Evolutionary conservation across 2,888 invertebrate species (phyloP).

Genomic region (Cybosia mesomella): DNA sequence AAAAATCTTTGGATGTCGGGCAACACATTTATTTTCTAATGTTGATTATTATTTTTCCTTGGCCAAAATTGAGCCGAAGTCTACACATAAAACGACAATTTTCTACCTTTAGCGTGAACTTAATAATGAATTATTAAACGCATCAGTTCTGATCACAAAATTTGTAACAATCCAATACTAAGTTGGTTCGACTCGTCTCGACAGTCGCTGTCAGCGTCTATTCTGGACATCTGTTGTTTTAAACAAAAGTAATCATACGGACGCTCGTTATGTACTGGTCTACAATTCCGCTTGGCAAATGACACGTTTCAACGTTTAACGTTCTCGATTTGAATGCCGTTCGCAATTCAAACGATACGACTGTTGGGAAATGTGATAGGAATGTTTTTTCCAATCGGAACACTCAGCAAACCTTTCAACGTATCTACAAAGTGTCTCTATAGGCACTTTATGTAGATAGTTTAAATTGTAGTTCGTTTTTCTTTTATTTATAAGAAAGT

Average conservation of each 20-base stretch:
- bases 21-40: too few relatives aligned
- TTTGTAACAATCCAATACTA: slow-evolving; percentile 33
- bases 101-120: not conserved
- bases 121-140: not conserved
- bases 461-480: not conserved
- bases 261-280: slow-evolving; percentile 57
- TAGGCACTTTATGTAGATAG: not conserved
- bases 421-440: not conserved
- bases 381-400: slow-evolving; percentile 35
- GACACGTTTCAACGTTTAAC: slow-evolving; percentile 55
- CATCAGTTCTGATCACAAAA: not conserved
- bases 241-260: slow-evolving; percentile 68
- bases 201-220: slow-evolving; percentile 53
- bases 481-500: not conserved
- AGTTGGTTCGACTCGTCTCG: slow-evolving; percentile 46
- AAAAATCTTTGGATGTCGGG: too few relatives aligned
- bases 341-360: slow-evolving; percentile 41
- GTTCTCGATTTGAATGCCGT: slow-evolving; percentile 54
- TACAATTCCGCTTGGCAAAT: slow-evolving; percentile 52
- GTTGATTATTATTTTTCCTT: not conserved
- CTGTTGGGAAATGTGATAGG: slow-evolving; percentile 39
- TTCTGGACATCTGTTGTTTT: slow-evolving; percentile 66
- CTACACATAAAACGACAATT: not conserved
- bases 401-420: not conserved
- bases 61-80: not conserved